Conservation (phyloP, 2,797 vertebrate genomes). For the Helostoma temminkii region DNA sequence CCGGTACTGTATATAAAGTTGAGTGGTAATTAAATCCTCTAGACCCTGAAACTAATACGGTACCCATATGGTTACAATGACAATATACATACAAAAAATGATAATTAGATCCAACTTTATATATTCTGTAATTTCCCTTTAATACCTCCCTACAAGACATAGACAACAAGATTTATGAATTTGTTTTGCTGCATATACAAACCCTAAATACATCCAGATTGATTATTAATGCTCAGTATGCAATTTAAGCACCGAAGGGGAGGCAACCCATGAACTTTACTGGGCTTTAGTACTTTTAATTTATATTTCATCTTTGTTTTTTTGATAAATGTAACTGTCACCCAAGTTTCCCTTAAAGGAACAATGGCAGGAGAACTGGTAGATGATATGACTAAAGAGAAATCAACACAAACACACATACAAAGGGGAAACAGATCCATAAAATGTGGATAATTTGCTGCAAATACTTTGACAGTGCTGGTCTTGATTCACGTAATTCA, state of each 20-base stretch:
- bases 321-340: constrained; percentile 44
- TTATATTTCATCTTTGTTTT: constrained; percentile 1
- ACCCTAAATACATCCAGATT: constrained; percentile 51
- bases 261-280: constrained; percentile 18
- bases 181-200: constrained; percentile 25
- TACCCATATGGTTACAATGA: no score
- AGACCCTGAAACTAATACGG: no score
- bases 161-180: constrained; percentile 9
- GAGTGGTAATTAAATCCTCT: no score
- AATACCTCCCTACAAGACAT: constrained; percentile 1
- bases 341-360: constrained; percentile 23
- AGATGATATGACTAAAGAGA: constrained; percentile 22
- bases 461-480: constrained; percentile 10
- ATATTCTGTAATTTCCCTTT: constrained; percentile 1
- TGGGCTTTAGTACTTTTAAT: neutral
- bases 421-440: constrained; percentile 27
- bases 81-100: no score
- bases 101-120: constrained; percentile 3
- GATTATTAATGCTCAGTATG: constrained; percentile 26
- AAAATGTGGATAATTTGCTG: constrained; percentile 11
- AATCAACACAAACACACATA: constrained; percentile 23
- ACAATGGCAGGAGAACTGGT: constrained; percentile 19
- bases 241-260: constrained; percentile 8
- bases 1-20: no score
- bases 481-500: constrained; percentile 4